These are phyloP conservation scores for Meda fulgida DNA, from an alignment of 2,797 vertebrate species.

Conservation along the genomic window DNA sequence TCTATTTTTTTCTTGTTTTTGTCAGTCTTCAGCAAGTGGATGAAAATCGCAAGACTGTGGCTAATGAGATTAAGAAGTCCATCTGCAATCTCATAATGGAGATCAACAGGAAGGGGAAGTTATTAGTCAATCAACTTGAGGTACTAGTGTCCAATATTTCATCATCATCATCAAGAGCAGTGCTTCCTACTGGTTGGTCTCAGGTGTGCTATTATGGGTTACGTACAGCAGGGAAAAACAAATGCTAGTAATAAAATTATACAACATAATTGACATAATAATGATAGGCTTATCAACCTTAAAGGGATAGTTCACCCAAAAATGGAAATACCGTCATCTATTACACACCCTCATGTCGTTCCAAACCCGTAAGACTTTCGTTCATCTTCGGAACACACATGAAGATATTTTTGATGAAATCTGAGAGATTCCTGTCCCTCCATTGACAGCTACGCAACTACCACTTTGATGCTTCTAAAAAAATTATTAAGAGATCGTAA, in stretches of 20 bases:
- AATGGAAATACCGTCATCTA: not conserved
- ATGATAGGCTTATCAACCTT: not conserved
- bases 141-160: constrained; percentile 68
- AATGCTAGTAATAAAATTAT: not conserved
- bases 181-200: not conserved
- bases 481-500: too few relatives aligned
- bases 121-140: constrained; percentile 94
- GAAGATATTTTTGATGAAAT: not conserved
- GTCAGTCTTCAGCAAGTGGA: constrained; percentile 94
- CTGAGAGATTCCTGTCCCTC: too few relatives aligned
- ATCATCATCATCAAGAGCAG: not conserved
- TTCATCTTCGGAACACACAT: not conserved
- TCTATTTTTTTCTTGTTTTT: constrained; percentile 44
- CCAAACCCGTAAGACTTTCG: too few relatives aligned
- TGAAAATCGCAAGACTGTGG: constrained; percentile 94
- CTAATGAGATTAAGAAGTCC: constrained; percentile 97
- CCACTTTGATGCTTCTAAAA: too few relatives aligned
- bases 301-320: too few relatives aligned
- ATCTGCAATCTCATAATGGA: constrained; percentile 97
- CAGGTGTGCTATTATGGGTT: not conserved
- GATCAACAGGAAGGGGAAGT: constrained; percentile 98
- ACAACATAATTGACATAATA: not conserved
- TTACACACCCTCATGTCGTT: not conserved
- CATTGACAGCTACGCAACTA: too few relatives aligned
- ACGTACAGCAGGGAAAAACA: not conserved